phyloP scores from a whole-genome alignment of 2,888 invertebrate genomes.

The Ochropacha duplaris region DNA sequence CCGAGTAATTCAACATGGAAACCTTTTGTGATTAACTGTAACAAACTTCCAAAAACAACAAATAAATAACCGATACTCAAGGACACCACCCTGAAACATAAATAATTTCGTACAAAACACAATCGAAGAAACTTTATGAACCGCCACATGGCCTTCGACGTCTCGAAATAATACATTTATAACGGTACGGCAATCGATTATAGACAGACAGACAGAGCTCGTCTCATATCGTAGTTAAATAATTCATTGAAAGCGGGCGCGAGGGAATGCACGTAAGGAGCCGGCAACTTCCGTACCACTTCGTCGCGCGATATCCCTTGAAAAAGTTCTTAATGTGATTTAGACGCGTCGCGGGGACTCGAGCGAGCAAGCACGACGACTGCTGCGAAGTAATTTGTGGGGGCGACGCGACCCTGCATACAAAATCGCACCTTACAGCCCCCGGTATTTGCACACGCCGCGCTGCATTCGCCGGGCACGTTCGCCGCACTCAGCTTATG shows the following conservation, averaged over 20 bases:
- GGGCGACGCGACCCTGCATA: slow-evolving; percentile 52
- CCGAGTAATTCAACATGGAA: not conserved
- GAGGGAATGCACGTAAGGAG: slow-evolving; percentile 19
- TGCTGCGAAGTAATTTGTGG: slow-evolving; percentile 51
- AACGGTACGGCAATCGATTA: slow-evolving; percentile 50
- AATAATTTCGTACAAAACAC: slow-evolving; percentile 36
- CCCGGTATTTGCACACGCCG: slow-evolving; percentile 34
- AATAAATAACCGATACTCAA: slow-evolving; percentile 24
- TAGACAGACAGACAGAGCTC: slow-evolving; percentile 46
- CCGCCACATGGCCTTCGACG: slow-evolving; percentile 41
- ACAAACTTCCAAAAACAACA: slow-evolving; percentile 11
- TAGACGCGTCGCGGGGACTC: slow-evolving; percentile 43
- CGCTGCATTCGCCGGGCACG: slow-evolving; percentile 44
- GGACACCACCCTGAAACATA: slow-evolving; percentile 37
- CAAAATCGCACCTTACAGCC: slow-evolving; percentile 28
- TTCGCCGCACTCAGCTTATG: slow-evolving; percentile 18
- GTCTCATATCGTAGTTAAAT: slow-evolving; percentile 55
- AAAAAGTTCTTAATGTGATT: slow-evolving; percentile 65
- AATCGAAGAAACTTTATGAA: slow-evolving; percentile 34
- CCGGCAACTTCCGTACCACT: slow-evolving; percentile 10
- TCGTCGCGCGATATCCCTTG: slow-evolving; percentile 32
- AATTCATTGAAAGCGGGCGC: slow-evolving; percentile 52
- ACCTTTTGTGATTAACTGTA: slow-evolving; percentile 2
- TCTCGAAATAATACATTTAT: slow-evolving; percentile 56
- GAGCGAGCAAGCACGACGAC: slow-evolving; percentile 33